Evolutionary conservation across 2,888 invertebrate genomes (phyloP).

Genomic region (Nemurella pictetii): DNA sequence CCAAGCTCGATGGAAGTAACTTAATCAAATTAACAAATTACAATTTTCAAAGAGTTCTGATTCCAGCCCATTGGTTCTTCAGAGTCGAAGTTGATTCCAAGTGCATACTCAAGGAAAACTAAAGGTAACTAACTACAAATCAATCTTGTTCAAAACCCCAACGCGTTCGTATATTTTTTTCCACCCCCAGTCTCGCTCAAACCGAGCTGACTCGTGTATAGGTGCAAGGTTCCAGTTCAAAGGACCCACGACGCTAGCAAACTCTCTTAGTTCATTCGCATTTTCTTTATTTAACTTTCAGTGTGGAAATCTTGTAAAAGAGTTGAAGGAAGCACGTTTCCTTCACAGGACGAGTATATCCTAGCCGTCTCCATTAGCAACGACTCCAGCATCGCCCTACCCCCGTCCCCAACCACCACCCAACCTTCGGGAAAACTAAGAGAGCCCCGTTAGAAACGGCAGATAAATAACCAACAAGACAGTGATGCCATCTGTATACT

Average conservation of each 20-base stretch:
- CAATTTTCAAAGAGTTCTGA: not conserved
- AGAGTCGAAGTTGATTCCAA: not conserved
- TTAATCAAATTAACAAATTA: not conserved
- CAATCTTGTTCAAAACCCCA: not conserved
- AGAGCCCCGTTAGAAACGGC: not conserved
- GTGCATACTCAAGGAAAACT: not conserved
- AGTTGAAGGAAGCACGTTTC: not conserved
- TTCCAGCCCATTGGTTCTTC: not conserved
- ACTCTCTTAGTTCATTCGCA: not conserved
- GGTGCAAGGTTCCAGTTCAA: not conserved
- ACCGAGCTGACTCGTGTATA: not conserved
- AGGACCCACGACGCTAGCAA: not conserved
- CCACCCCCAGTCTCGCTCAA: not conserved
- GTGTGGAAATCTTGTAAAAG: not conserved
- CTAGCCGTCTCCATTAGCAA: not conserved
- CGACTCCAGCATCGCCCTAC: not conserved
- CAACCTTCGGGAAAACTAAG: not conserved
- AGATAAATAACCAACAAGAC: not conserved
- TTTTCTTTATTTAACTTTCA: not conserved
- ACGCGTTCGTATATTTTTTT: not conserved
- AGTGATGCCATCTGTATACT: not conserved
- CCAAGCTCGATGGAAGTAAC: not conserved
- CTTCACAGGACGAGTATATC: not conserved
- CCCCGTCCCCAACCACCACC: not conserved
- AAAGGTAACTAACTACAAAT: not conserved